Base-by-base conservation (phyloP, 1,140 invertebrate genomes). In the Drosophila serrata region DNA sequence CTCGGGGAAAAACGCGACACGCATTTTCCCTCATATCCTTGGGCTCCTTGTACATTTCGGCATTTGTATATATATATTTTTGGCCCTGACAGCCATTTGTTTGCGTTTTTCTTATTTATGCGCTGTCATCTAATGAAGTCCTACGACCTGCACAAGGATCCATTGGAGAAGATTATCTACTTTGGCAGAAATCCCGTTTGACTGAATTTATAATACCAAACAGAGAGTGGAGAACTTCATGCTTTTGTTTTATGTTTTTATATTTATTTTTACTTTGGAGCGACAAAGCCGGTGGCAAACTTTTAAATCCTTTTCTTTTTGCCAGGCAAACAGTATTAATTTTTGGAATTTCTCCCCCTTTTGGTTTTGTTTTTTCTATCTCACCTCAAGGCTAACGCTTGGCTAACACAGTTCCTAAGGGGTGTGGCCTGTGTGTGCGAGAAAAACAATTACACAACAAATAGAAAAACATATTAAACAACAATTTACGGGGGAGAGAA, bases 391-490 rank as follows among this genome's bases (percentile, higher is more conserved):
- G 48, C 12, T 45, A 0, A 1, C 7, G 6, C n/a, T 35, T 42
- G 19, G 37, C 49, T 13, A 19, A 33, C 15, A 11, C 19, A 55
- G 35, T 27, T 46, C 7, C n/a, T n/a, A 12, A 2, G 15, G 46
- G 46, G 46, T 49, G 46, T 49, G 46, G 46, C 45, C 6, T 24
- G 12, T 0, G 1, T 35, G 48, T 2, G 40, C 3, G 6, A 35
- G 35, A 45, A 40, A 70, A 78, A 78, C 75, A 78, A 78, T 78
- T 78, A 78, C 75, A 61, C 75, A 78, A 70, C 80, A 80, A 59
- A 76, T 86, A 82, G 82, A 75, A 88, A 76, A 65, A 78, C 75
- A 86, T 88, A 90, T 88, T 88, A 88, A 88, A 90, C 73, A 90
- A 88, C 80, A 88, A 90, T 88, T 84, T 88, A 51, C 53, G 42